Base-by-base conservation (phyloP, 2,888 invertebrate genomes). In the Athalia circularis region DNA sequence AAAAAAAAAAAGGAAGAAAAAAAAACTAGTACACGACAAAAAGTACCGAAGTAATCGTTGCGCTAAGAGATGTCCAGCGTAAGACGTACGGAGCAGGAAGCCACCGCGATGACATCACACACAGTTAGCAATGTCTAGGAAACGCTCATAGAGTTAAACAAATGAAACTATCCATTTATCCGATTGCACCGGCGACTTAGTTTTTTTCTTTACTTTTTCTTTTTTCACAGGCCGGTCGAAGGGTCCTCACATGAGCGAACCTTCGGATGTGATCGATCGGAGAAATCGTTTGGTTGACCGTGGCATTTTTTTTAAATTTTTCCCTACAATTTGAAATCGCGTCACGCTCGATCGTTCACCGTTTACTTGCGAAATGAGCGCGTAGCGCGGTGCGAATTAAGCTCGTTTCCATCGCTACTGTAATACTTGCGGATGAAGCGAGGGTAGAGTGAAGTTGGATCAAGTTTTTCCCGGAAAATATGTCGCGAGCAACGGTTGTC, bases 401-500 rank as follows among this genome's bases (percentile, higher is more conserved):
- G 62, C 50, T 75, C 75, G 50, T 62, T 62, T 59, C 75, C 75
- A 64, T 75, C 64, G 50, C 75, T 75, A 64, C 62, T 15, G 29
- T 29, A 29, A 29, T 29, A 29, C 29, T 29, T 29, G 29, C 29
- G 29, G 29, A 29, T 15, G 50, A 15, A 64, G 11, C 75, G 57
- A 62, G 29, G 76, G 52, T 65, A 54, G 62, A 72, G 67, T 29
- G 29, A 61, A 75, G 65, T 13, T 68, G 47, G 65, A 70, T 78
- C 80, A 79, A 62, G 70, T 81, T 77, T 82, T 81, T 81, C 79
- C 74, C 75, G 76, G 79, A 80, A 84, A 82, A 82, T 84, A 83
- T 82, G 83, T 83, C 82, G 83, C 80, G 68, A 80, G 79, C 83
- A 84, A 83, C 82, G 83, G 84, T 84, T 82, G 80, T 80, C 81